phyloP scores from a whole-genome alignment of 2,113 vertebrate species.

The Oncorhynchus mykiss region DNA sequence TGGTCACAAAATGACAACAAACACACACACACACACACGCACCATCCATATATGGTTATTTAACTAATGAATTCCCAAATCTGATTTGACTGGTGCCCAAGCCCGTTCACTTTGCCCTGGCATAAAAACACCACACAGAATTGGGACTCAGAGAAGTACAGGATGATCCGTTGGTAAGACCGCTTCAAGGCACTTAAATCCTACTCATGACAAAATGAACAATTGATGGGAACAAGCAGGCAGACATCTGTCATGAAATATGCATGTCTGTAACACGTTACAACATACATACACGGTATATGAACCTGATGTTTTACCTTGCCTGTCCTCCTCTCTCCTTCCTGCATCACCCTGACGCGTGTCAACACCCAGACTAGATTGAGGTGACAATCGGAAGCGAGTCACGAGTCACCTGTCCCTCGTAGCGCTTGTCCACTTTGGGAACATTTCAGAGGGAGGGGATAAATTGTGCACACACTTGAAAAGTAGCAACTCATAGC shows the following conservation, averaged over 20 bases:
- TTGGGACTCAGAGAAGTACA: neutral
- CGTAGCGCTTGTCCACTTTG: slow-evolving; percentile 22
- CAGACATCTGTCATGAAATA: slow-evolving; percentile 3
- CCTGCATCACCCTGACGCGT: slow-evolving; percentile 6
- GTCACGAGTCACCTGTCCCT: slow-evolving; percentile 20
- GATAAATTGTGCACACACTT: slow-evolving; percentile 6
- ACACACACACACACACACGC: neutral
- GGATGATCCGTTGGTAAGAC: neutral
- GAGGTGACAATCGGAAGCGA: slow-evolving; percentile 16
- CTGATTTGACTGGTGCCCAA: neutral
- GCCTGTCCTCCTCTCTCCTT: neutral
- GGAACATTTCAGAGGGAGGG: slow-evolving; percentile 1
- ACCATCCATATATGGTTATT: neutral
- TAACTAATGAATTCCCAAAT: neutral
- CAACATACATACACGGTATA: neutral
- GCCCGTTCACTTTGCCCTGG: neutral
- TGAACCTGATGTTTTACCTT: neutral
- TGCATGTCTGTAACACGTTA: slow-evolving; percentile 10
- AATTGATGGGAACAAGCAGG: slow-evolving; percentile 19
- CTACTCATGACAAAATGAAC: neutral
- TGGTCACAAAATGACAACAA: slow-evolving; percentile 15
- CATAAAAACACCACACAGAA: neutral
- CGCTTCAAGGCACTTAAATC: slow-evolving; percentile 19
- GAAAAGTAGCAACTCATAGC: neutral
- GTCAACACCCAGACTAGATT: slow-evolving; percentile 22